A percentile compares a stretch with the other conserved stretches of the same genome.
phyloP scores from a whole-genome alignment of 1,140 invertebrate species.

The Steinernema feltiae region DNA sequence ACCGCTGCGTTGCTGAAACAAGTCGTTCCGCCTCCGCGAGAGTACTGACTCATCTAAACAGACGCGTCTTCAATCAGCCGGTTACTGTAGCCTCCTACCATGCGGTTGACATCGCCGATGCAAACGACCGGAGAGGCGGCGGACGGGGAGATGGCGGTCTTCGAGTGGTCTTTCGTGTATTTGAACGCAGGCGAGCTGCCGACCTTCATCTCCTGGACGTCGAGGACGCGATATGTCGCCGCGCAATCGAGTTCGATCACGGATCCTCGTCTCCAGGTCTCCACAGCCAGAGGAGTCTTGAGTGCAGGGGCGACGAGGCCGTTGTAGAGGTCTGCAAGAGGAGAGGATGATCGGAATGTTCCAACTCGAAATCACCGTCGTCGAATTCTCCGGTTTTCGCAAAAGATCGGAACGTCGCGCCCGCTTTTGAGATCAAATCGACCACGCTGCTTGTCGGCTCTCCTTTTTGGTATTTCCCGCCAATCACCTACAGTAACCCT shows the following conservation, averaged over 20 bases:
- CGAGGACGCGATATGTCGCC: constrained; percentile 16
- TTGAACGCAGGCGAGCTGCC: constrained; percentile 30
- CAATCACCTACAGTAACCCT: constrained; percentile 24
- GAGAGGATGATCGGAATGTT: background rate
- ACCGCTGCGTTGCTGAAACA: no score
- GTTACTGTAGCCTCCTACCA: constrained; percentile 20
- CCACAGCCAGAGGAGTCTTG: constrained; percentile 3
- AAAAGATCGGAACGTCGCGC: constrained; percentile 33
- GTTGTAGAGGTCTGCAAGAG: constrained; percentile 37
- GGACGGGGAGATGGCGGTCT: constrained; percentile 30
- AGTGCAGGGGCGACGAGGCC: constrained; percentile 36
- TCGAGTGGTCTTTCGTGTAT: constrained; percentile 44
- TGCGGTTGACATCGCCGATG: constrained; percentile 44
- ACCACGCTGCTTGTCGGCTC: constrained; percentile 17
- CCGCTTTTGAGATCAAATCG: constrained; percentile 21
- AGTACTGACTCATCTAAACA: constrained; percentile 38
- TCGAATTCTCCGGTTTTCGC: constrained; percentile 38
- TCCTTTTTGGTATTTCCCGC: constrained; percentile 31
- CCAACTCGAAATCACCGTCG: constrained; percentile 17
- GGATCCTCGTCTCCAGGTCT: background rate
- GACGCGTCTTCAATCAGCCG: background rate
- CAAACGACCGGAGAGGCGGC: constrained; percentile 29
- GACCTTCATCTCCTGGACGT: constrained; percentile 23
- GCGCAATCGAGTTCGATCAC: constrained; percentile 17
- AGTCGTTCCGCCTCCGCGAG: constrained; percentile 36